Conservation (phyloP, 30 jellyfish, hydroid and myxozoan species). For the Turritopsis rubra region DNA sequence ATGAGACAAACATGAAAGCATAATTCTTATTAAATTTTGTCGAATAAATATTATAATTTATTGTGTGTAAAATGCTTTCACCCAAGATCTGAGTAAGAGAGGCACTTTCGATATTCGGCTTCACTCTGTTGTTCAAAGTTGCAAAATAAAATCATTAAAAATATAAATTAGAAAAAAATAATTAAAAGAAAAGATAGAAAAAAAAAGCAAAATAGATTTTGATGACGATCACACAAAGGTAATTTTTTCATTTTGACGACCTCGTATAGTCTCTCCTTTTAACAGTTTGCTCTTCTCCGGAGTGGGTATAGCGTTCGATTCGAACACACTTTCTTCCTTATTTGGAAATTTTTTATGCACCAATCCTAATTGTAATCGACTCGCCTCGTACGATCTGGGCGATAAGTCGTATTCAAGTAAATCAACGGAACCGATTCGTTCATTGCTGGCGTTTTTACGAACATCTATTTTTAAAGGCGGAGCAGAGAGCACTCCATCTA, state of each 20-base stretch:
- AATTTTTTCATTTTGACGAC: conserved; percentile 37
- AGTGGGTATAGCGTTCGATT: conserved; percentile 32
- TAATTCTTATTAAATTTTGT: not conserved
- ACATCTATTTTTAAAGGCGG: not conserved
- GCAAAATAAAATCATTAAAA: not conserved
- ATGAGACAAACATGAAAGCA: not conserved
- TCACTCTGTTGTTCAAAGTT: not conserved
- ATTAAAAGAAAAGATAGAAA: not conserved
- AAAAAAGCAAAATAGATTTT: not conserved
- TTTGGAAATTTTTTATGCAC: not conserved
- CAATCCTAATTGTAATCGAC: not conserved
- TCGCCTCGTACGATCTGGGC: conserved; percentile 11
- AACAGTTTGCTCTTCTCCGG: conserved; percentile 34
- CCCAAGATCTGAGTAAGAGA: not conserved
- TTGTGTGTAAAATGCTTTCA: not conserved
- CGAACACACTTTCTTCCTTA: conserved; percentile 16
- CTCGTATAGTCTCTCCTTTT: conserved; percentile 41
- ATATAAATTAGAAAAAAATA: not conserved
- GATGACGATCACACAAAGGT: conserved; percentile 26
- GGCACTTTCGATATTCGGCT: not conserved
- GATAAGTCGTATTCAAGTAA: not conserved
- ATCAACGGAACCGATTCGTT: conserved; percentile 9
- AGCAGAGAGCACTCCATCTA: not conserved
- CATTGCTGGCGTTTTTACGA: not conserved
- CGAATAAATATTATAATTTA: not conserved